Evolutionary conservation across 2,113 vertebrate genomes (phyloP).

Genomic region (Hippopotamus amphibius): DNA sequence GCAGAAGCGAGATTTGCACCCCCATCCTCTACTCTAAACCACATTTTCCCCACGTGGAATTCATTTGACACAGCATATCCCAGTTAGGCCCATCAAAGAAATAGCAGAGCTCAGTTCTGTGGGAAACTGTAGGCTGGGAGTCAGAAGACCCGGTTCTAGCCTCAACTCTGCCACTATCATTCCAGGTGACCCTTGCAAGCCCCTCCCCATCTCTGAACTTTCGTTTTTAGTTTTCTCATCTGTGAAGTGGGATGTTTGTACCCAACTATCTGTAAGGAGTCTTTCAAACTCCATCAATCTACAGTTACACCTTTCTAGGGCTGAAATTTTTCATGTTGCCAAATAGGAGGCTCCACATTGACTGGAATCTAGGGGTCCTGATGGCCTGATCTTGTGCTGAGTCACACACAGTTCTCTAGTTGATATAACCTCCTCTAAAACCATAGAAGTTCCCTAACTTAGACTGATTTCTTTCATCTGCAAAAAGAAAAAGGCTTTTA

Average conservation of each 20-base stretch:
- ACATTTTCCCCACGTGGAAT: not conserved
- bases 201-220: not conserved
- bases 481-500: slow-evolving; percentile 47
- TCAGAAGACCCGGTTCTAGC: not conserved
- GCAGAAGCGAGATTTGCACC: not conserved
- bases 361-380: not conserved
- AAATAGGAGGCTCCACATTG: not conserved
- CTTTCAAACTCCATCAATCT: not conserved
- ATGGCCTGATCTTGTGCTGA: not conserved
- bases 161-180: not conserved
- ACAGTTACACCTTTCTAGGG: not conserved
- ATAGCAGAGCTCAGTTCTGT: not conserved
- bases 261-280: not conserved
- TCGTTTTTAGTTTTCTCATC: slow-evolving; percentile 33
- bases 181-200: not conserved
- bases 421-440: slow-evolving; percentile 13
- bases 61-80: not conserved
- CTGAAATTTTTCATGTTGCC: not conserved
- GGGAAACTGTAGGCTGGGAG: not conserved
- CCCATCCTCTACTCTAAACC: not conserved
- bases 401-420: not conserved
- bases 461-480: not conserved
- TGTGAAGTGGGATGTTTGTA: not conserved
- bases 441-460: not conserved
- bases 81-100: not conserved